Evolutionary conservation across 2,113 vertebrate genomes (phyloP), one percentile per base, ranked within the genome.

Genomic region (Progne subis): DNA sequence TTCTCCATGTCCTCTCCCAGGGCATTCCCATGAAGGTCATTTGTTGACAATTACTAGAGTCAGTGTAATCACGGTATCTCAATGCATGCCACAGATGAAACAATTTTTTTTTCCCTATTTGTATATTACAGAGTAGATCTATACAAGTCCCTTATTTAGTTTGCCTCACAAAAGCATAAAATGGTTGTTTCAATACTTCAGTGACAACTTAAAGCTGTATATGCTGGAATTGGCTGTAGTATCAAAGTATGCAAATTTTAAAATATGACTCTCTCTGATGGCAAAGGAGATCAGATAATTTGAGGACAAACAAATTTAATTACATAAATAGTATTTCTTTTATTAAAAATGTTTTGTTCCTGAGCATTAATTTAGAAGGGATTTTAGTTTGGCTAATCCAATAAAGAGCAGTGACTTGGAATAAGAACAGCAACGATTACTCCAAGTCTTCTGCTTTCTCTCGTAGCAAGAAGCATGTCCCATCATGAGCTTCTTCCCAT

Each of bases 361-460:
- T 93, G 84, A 82, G 56, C 92, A 92, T 92, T 95, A 86, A 88
- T 83, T 94, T 93, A 72, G 76, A 78, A 15, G 31, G 61, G 37
- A 88, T 93, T 92, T 96, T 84, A 86, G 75, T 53, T 84, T 92
- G 69, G 52, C 56, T 92, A 90, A 96, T 90, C 80, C 82, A 95
- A 93, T 96, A 79, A 88, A 82, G 53, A 88, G 34, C 69, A 76
- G 49, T 44, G 56, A 47, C 52, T 94, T 77, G 61, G 79, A 93
- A 94, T 80, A 92, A 89, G 90, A 85, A 3, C 78, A 96, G 78
- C 31, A 84, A 78, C 68, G 55, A 80, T 61, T 88, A 75, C 49
- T 68, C 76, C 53, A 65, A 75, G 57, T 61, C 43, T 37, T 86
- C 57, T 83, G 41, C 26, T 77, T 74, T 88, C 75, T 80, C 34